Evolutionary conservation across 35 echinoderm and acorn worm species (phyloP), one percentile per base, ranked within the genome.

Genomic region (Anneissia japonica): DNA sequence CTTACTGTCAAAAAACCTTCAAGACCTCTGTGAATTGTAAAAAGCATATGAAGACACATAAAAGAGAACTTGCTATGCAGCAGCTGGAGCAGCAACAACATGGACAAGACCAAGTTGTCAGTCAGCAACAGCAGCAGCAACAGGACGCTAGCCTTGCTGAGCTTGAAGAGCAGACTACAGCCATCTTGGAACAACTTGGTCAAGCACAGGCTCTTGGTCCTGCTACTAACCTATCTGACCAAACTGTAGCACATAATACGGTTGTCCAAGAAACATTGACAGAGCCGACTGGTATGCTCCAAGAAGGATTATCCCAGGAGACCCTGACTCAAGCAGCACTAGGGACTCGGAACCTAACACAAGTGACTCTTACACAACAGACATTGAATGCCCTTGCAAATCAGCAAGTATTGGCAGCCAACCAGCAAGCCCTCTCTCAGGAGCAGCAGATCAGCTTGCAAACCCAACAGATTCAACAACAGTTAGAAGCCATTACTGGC

Each of bases 1-100:
- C 96, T 2, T 99, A 99, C 72, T 99, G 96, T 72, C 96, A 99
- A 46, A 99, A 99, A 84, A 99, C 96, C 0, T 99, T 99, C 88
- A 99, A 99, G 38, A 99, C 96, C 29, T 94, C 92, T 5, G 91
- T 99, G 2, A 99, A 94, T 32, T 99, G 96, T 85, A 99, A 99
- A 79, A 99, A 99, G 78, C 96, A 99, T 83, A 99, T 99, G 96
- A 99, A 94, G 84, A 99, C 92, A 73, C 96, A 99, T 73, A 94
- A 88, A 31, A 86, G 89, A 35, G 96, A 99, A 74, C 85, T 99
- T 55, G 82, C 87, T 19, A 72, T 93, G 56, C 74, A 85, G 37
- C 87, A 83, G 17, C 77, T 85, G 10, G 76, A 84, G 83, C 86
- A 88, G 34, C 39, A 82, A 33, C 87, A 89, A 72, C 89, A 86